Percentiles rank a stretch among this genome's conserved stretches.
Conservation (phyloP, 2,797 vertebrate genomes). For the Euphonia xanthogaster region DNA sequence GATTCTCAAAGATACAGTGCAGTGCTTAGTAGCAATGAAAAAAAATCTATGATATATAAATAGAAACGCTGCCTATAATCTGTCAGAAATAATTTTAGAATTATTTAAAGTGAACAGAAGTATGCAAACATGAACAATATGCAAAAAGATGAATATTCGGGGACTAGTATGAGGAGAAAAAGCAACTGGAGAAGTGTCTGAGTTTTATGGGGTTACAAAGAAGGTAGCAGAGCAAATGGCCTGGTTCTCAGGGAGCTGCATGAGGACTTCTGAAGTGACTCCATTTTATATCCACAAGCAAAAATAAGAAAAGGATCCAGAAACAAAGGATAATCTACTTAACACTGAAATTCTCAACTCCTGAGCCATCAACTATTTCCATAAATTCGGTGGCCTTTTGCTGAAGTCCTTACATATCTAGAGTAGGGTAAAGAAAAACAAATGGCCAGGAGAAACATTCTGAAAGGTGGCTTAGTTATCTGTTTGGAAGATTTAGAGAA, state of each 20-base stretch:
- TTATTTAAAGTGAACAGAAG: background rate
- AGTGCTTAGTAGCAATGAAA: background rate
- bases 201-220: background rate
- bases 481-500: background rate
- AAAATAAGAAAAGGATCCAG: background rate
- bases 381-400: background rate
- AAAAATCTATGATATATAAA: background rate
- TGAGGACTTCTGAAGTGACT: background rate
- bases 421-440: background rate
- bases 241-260: background rate
- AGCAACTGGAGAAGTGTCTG: background rate
- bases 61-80: background rate
- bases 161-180: background rate
- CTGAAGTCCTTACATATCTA: background rate
- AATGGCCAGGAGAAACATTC: background rate
- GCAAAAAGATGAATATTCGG: background rate
- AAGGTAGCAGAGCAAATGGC: background rate
- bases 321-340: background rate
- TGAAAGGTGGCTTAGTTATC: background rate
- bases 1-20: background rate
- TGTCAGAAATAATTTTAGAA: conserved; percentile 14
- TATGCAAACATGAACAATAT: background rate
- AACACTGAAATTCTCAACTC: background rate
- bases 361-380: background rate
- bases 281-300: background rate